These are phyloP conservation scores for Dicrostonyx torquatus DNA, from an alignment of 2,797 vertebrate species.

Conservation along the genomic window DNA sequence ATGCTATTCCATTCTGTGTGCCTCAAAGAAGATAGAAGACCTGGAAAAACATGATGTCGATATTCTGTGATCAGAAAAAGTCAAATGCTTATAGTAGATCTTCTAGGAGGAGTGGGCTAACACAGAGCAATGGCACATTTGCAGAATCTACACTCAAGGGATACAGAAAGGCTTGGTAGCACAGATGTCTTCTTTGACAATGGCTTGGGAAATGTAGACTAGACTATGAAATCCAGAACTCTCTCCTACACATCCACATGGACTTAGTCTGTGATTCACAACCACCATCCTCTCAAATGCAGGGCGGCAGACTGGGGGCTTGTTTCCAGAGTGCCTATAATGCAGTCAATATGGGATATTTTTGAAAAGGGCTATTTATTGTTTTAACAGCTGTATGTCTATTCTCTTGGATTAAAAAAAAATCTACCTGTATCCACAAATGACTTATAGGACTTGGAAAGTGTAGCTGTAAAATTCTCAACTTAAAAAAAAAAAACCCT, in stretches of 20 bases:
- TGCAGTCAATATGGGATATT: conserved; percentile 53
- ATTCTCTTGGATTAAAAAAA: conserved; percentile 56
- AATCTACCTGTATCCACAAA: conserved; percentile 54
- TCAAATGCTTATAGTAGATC: not conserved
- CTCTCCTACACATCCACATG: not conserved
- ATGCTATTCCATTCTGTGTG: not conserved
- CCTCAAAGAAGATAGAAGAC: not conserved
- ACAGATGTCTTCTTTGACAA: conserved; percentile 8
- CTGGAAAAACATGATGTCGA: not conserved
- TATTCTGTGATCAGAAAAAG: conserved; percentile 44
- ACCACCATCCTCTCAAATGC: conserved; percentile 4
- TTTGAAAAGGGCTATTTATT: conserved; percentile 65
- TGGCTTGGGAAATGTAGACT: not conserved
- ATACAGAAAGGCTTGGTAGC: not conserved
- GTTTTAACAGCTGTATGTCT: conserved; percentile 74
- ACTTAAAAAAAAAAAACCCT: conserved; percentile 66
- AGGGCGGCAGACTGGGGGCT: conserved; percentile 64
- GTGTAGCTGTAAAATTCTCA: conserved; percentile 57
- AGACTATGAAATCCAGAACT: not conserved
- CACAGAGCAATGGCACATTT: not conserved
- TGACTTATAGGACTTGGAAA: conserved; percentile 71
- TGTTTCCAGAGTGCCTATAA: conserved; percentile 62
- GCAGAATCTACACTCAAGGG: not conserved
- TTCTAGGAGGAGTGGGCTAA: not conserved
- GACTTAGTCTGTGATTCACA: conserved; percentile 45